Evolutionary conservation across 2,113 vertebrate species (phyloP), one percentile per base, ranked within the genome.

Genomic region (Pavo muticus): DNA sequence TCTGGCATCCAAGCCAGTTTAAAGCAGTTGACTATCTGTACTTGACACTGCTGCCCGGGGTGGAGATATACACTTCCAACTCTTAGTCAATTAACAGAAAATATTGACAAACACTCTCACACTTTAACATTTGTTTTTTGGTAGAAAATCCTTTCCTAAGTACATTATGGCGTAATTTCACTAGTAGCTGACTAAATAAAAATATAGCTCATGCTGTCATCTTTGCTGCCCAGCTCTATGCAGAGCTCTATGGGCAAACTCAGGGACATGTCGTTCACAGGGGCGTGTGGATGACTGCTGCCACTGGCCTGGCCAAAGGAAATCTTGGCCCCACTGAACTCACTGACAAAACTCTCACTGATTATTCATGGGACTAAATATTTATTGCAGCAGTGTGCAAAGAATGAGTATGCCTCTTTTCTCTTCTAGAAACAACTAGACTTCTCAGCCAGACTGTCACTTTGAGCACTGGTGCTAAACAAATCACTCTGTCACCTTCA

Each of bases 31-130:
- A 20, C 32, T 94, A 61, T 84, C 42, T 88, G 15, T 56, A 18
- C 52, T 63, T 87, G 71, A 86, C 25, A 30, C 11, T 61, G 39
- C 57, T 87, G 23, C 42, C 76, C 63, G 40, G 29, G 15, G 20
- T 82, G 48, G 80, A 86, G 64, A 86, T 71, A 59, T 3, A 59
- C 2, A 3, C 35, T 95, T 91, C 54, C 35, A 90, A 56, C 12
- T 44, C 56, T 77, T 71, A 71, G 82, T n/a, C 74, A 91, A 88
- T 90, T 90, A 93, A 64, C 39, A 80, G 56, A 84, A 94, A 88
- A 74, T 93, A 88, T 8, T 75, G 91, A 71, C 57, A 73, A 90
- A 79, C 32, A 37, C 21, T 83, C 37, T 77, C 12, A 35, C 24
- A 19, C 24, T 84, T 91, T 73, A 84, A 57, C 92, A 92, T 76